Conservation (phyloP, 2,888 invertebrate genomes). For the Orthosia incerta region DNA sequence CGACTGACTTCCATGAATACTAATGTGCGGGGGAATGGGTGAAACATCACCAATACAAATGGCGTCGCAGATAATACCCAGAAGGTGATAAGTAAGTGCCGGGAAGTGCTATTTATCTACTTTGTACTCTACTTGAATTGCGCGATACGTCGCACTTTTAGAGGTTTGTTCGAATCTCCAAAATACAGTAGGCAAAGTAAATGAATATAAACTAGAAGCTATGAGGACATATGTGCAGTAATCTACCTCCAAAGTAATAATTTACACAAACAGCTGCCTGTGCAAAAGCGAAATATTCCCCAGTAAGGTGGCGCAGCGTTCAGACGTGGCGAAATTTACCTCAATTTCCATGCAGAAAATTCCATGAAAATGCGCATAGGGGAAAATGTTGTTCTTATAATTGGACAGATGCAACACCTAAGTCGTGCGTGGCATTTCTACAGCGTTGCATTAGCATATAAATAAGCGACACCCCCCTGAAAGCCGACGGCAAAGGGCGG, state of each 20-base stretch:
- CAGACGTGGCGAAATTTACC: constrained; percentile 81
- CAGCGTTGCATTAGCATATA: constrained; percentile 87
- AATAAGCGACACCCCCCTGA: constrained; percentile 85
- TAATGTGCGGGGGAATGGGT: constrained; percentile 82
- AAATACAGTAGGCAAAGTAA: constrained; percentile 57
- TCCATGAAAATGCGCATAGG: constrained; percentile 86
- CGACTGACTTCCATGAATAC: constrained; percentile 90
- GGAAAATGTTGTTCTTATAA: constrained; percentile 88
- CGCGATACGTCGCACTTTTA: constrained; percentile 17
- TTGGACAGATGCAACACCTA: constrained; percentile 87
- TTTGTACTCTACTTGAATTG: constrained; percentile 17
- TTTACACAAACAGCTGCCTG: constrained; percentile 77
- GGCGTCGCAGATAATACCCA: constrained; percentile 79
- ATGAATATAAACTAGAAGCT: constrained; percentile 54
- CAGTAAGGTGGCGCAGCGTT: constrained; percentile 68
- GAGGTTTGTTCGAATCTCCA: constrained; percentile 55
- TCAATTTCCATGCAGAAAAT: constrained; percentile 85
- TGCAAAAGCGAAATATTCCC: constrained; percentile 74
- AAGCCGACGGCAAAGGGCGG: constrained; percentile 79
- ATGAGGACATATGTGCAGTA: constrained; percentile 59
- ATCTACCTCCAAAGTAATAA: constrained; percentile 71
- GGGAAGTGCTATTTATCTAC: constrained; percentile 59
- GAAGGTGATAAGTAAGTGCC: constrained; percentile 70
- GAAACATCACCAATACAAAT: constrained; percentile 83
- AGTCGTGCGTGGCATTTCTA: constrained; percentile 87